phyloP scores from a whole-genome alignment of 2,888 invertebrate species.

The Parochlus steinenii region DNA sequence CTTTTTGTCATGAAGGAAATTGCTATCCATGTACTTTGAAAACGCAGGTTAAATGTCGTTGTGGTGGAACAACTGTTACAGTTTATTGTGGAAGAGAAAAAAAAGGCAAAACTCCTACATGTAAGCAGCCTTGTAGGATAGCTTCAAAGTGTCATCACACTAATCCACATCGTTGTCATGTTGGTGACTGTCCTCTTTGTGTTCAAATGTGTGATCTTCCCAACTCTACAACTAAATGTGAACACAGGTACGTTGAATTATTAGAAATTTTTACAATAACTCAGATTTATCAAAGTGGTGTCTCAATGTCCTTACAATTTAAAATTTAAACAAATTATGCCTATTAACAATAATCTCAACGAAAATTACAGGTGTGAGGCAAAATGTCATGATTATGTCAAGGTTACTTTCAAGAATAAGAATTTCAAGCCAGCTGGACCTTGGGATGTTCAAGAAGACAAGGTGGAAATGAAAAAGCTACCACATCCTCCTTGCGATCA shows the following conservation, averaged over 20 bases:
- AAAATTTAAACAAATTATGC: too few relatives aligned
- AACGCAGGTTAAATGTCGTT: constrained; percentile 48
- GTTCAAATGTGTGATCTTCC: constrained; percentile 50
- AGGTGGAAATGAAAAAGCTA: constrained; percentile 34
- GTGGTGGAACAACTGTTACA: constrained; percentile 56
- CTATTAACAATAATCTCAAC: too few relatives aligned
- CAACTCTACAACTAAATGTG: constrained; percentile 22
- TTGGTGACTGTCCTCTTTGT: constrained; percentile 71
- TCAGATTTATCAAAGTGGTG: too few relatives aligned
- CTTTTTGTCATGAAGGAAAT: constrained; percentile 59
- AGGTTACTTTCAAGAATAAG: constrained; percentile 38
- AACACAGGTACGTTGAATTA: too few relatives aligned
- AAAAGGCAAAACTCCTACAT: constrained; percentile 62
- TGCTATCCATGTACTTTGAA: constrained; percentile 58
- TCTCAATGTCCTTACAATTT: too few relatives aligned
- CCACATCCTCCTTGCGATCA: constrained; percentile 58
- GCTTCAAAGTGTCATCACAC: constrained; percentile 79
- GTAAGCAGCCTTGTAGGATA: constrained; percentile 45
- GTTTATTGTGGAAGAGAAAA: constrained; percentile 78
- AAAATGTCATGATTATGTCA: constrained; percentile 60
- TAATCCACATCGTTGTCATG: constrained; percentile 64
- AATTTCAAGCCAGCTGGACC: constrained; percentile 44
- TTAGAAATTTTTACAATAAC: too few relatives aligned
- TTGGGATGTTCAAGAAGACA: constrained; percentile 42
- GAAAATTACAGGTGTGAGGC: constrained; percentile 46